Evolutionary conservation across 2,888 invertebrate species (phyloP), one percentile per base, ranked within the genome.

Genomic region (Podotricha telesiphe): DNA sequence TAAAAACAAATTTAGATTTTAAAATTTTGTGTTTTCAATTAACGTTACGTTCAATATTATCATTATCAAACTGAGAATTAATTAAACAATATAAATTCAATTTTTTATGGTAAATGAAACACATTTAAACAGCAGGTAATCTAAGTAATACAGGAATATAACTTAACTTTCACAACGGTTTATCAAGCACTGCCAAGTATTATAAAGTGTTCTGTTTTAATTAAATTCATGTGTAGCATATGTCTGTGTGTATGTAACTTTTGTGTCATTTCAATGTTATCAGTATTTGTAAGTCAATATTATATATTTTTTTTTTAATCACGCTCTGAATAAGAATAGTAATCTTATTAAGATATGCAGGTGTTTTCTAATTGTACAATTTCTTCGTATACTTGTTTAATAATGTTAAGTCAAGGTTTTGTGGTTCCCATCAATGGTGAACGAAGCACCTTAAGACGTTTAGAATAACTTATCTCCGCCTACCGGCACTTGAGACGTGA

Each of bases 51-150:
- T 48, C 11, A 0, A 20, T 20, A 48, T 47, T 17, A 47, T 19
- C 28, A 1, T 51, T 51, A 51, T 51, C 51, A 8, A 8, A 8
- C 51, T 53, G 4, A 28, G 3, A 1, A 53, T 28, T 53, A 11
- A 55, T 19, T 55, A 37, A 34, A 55, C 0, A 34, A 55, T 55
- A 55, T 34, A 55, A 34, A 37, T 37, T 55, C 11, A 5, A 55
- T 17, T 17, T 53, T 42, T 37, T 55, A 37, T 55, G 17, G 55
- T 13, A 37, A 55, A 55, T 17, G 17, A 19, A 55, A 37, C 34
- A 5, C 37, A 55, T n/a, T n/a, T 17, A 55, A 55, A 55, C 55
- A 55, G 37, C 55, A 55, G 55, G 55, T 55, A 34, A 37, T 55
- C 55, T 53, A 6, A 37, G 28, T 55, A 55, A 55, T 19, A 37